Evolutionary conservation across 2,797 vertebrate genomes (phyloP).

Genomic region (Halcyon smyrnensis): DNA sequence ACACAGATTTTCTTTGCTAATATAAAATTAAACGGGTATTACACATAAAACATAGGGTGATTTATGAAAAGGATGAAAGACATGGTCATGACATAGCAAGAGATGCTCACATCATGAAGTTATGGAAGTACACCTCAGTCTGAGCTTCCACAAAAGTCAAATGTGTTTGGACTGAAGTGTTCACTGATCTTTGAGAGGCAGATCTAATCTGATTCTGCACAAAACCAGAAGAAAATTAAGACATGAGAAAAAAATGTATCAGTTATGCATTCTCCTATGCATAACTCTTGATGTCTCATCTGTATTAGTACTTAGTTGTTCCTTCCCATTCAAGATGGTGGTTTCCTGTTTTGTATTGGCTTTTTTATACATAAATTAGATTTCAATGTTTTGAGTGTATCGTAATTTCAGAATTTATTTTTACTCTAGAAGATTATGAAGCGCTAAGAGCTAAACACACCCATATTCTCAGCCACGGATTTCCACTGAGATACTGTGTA

Average conservation of each 20-base stretch:
- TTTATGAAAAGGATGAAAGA: not conserved
- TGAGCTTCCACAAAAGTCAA: not conserved
- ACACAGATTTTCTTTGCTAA: rapidly evolving
- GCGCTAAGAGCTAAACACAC: not conserved
- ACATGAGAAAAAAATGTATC: not conserved
- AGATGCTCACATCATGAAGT: not conserved
- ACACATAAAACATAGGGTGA: not conserved
- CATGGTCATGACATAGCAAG: not conserved
- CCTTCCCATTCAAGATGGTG: not conserved
- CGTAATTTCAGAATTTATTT: not conserved
- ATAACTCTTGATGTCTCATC: not conserved
- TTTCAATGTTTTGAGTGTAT: not conserved
- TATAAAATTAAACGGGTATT: not conserved
- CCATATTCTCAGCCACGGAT: not conserved
- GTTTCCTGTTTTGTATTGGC: not conserved
- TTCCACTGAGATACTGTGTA: not conserved
- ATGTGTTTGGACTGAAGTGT: not conserved
- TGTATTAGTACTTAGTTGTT: not conserved
- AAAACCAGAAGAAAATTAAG: not conserved
- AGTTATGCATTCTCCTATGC: not conserved
- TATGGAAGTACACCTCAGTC: not conserved
- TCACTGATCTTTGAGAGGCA: not conserved
- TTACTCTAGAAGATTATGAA: not conserved
- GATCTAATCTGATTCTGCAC: not conserved
- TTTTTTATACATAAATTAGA: not conserved